Evolutionary conservation across 2,888 invertebrate species (phyloP).

Genomic region (Amphimallon solstitiale): DNA sequence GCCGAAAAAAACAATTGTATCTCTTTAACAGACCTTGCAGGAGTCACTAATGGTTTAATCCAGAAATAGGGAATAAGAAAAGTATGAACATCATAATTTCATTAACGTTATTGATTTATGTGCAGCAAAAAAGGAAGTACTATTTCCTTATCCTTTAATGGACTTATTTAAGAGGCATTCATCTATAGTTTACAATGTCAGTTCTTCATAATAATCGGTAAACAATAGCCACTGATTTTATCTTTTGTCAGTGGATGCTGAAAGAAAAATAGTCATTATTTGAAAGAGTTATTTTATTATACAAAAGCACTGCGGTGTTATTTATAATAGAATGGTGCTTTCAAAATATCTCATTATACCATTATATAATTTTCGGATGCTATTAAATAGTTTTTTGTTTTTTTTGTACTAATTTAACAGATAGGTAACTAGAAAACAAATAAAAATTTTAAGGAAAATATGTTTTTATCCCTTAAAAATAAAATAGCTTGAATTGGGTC

Average conservation of each 20-base stretch:
- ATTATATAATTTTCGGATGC: neutral
- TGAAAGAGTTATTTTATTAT: slow-evolving; percentile 9
- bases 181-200: slow-evolving; percentile 4
- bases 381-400: no score
- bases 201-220: slow-evolving; percentile 16
- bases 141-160: slow-evolving; percentile 4
- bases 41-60: no score
- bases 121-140: neutral
- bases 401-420: no score
- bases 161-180: slow-evolving; percentile 20
- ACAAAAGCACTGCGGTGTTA: slow-evolving; percentile 3
- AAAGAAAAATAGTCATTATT: slow-evolving; percentile 11
- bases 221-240: slow-evolving; percentile 22
- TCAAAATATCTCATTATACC: neutral
- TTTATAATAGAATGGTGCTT: slow-evolving; percentile 2
- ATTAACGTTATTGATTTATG: no score
- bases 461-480: no score
- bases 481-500: no score
- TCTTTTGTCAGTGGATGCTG: slow-evolving; percentile 13
- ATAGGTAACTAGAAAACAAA: no score
- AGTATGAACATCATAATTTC: no score
- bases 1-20: no score
- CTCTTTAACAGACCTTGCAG: no score
- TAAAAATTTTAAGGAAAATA: no score
- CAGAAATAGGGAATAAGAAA: no score